These are phyloP conservation scores for Diogma glabrata DNA, from an alignment of 2,888 invertebrate species.

Conservation along the genomic window DNA sequence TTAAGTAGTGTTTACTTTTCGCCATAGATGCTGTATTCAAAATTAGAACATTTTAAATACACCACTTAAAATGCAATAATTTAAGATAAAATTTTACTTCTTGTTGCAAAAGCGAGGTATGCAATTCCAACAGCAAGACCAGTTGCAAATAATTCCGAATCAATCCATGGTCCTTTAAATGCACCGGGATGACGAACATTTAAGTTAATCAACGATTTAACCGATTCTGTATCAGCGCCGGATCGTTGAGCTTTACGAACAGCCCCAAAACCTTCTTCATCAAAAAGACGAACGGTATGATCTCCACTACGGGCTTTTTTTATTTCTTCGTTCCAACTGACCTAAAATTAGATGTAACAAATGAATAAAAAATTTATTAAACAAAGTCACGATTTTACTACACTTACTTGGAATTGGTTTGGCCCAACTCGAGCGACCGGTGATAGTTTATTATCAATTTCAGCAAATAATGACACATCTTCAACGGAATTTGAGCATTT, in stretches of 20 bases:
- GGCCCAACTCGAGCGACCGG: slow-evolving; percentile 70
- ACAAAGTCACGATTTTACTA: background rate
- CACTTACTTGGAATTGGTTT: slow-evolving; percentile 71
- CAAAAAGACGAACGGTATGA: slow-evolving; percentile 68
- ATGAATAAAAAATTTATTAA: background rate
- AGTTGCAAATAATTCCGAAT: slow-evolving; percentile 83
- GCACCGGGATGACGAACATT: slow-evolving; percentile 63
- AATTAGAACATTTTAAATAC: too few relatives aligned
- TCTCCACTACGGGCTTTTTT: slow-evolving; percentile 71
- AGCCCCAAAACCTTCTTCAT: slow-evolving; percentile 85
- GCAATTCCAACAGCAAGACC: slow-evolving; percentile 64
- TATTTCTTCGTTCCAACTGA: slow-evolving; percentile 89
- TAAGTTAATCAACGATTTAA: slow-evolving; percentile 56
- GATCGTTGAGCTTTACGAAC: slow-evolving; percentile 70
- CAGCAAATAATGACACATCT: slow-evolving; percentile 73
- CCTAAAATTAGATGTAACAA: slow-evolving; percentile 39
- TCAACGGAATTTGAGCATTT: slow-evolving; percentile 59
- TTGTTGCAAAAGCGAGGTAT: slow-evolving; percentile 76
- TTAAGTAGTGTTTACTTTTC: too few relatives aligned
- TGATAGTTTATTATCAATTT: slow-evolving; percentile 73
- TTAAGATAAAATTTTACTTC: slow-evolving; percentile 66
- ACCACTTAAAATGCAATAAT: too few relatives aligned
- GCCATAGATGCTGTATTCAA: too few relatives aligned
- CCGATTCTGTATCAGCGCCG: slow-evolving; percentile 50
- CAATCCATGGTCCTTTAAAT: slow-evolving; percentile 85